Percentiles rank a stretch among this genome's conserved stretches.
These are phyloP conservation scores for Irena cyanogastra DNA, from an alignment of 2,113 vertebrate species.

Conservation along the genomic window DNA sequence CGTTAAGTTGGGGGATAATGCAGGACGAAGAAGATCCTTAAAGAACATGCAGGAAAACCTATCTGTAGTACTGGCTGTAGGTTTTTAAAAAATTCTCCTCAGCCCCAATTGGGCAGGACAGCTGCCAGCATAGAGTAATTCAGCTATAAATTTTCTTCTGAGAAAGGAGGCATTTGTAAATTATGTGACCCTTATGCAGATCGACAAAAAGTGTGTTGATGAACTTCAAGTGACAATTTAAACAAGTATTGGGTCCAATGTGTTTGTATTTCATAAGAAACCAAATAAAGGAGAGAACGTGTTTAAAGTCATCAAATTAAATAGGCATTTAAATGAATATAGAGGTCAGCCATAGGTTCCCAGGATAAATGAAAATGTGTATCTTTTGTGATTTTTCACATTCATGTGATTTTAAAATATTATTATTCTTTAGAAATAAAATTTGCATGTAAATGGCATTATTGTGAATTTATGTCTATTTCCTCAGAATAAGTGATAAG, in stretches of 20 bases:
- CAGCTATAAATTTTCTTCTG: conserved; percentile 54
- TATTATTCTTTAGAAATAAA: conserved; percentile 12
- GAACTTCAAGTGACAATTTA: conserved; percentile 63
- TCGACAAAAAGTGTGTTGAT: conserved; percentile 54
- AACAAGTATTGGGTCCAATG: conserved; percentile 14
- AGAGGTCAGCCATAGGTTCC: conserved; percentile 38
- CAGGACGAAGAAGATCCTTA: not conserved
- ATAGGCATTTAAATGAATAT: conserved; percentile 62
- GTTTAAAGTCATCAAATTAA: conserved; percentile 56
- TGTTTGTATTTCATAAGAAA: conserved; percentile 49
- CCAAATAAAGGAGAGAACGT: not conserved
- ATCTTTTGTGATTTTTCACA: conserved; percentile 40
- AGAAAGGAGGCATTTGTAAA: conserved; percentile 52
- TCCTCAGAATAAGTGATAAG: not conserved
- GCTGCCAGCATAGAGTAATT: conserved; percentile 47
- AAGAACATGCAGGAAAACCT: not conserved
- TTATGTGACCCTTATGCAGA: conserved; percentile 67
- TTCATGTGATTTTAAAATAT: conserved; percentile 31
- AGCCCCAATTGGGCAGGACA: conserved; percentile 28
- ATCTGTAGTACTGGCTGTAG: conserved; percentile 4
- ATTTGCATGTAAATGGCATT: conserved; percentile 57
- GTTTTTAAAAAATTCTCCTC: not conserved
- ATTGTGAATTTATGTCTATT: not conserved
- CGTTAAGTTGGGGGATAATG: not conserved
- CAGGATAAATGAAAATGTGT: conserved; percentile 32